These are phyloP conservation scores for Limosa lapponica DNA, from an alignment of 2,797 vertebrate species.

Conservation along the genomic window DNA sequence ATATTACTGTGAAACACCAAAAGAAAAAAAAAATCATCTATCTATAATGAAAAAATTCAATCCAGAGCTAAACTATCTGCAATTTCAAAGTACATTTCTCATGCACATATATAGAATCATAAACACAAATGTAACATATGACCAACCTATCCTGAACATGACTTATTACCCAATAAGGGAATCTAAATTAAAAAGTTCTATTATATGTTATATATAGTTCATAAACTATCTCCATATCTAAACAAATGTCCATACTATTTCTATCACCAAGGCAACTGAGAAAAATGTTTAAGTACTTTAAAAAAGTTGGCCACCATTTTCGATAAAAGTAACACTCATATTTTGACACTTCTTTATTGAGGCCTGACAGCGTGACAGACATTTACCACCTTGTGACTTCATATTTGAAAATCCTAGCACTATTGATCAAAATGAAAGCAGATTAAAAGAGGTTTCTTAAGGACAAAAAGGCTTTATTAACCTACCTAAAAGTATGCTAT, in stretches of 20 bases:
- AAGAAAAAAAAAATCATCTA: not conserved
- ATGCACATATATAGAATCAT: not conserved
- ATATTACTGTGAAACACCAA: not conserved
- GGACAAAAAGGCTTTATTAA: not conserved
- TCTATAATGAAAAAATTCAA: not conserved
- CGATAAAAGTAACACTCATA: not conserved
- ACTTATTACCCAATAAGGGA: not conserved
- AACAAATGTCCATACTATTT: not conserved
- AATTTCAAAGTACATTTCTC: not conserved
- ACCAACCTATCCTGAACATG: not conserved
- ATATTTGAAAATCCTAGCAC: not conserved
- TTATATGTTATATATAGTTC: not conserved
- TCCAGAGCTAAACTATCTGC: not conserved
- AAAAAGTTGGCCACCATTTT: not conserved
- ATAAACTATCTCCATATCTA: not conserved
- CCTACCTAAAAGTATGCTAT: not conserved
- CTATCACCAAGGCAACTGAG: not conserved
- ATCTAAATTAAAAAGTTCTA: not conserved
- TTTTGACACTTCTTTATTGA: not conserved
- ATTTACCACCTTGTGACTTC: not conserved
- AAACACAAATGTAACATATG: not conserved
- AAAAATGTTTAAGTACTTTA: not conserved
- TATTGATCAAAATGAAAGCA: not conserved
- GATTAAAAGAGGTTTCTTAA: not conserved
- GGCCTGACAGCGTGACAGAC: not conserved